phyloP scores from a whole-genome alignment of 2,113 vertebrate species.

The Zeus faber region DNA sequence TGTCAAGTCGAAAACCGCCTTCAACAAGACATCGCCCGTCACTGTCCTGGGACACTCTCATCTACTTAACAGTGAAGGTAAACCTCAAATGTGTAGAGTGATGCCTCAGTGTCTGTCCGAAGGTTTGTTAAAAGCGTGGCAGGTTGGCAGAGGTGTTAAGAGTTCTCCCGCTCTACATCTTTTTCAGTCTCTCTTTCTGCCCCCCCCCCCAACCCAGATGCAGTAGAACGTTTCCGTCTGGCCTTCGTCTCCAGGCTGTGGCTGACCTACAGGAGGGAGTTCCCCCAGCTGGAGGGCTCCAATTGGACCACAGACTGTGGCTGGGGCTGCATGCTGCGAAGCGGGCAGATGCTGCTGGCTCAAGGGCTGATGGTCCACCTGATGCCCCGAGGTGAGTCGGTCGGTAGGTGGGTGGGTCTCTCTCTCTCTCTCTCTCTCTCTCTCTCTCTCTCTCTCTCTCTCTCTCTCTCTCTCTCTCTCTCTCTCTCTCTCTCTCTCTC shows the following conservation, averaged over 20 bases:
- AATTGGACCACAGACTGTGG: slow-evolving; percentile 87
- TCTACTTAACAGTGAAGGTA: slow-evolving; percentile 82
- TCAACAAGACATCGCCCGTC: slow-evolving; percentile 83
- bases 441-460: neutral
- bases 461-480: neutral
- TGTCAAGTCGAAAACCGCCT: slow-evolving; percentile 85
- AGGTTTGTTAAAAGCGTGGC: too few species aligned
- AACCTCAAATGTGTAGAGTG: too few species aligned
- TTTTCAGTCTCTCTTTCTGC: neutral
- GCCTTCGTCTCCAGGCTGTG: slow-evolving; percentile 85
- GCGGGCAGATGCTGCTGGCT: slow-evolving; percentile 90
- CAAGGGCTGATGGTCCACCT: slow-evolving; percentile 85
- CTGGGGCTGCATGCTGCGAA: slow-evolving; percentile 93
- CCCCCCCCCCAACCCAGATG: slow-evolving; percentile 59
- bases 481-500: neutral
- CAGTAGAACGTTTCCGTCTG: slow-evolving; percentile 80
- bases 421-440: neutral
- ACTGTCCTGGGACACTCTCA: slow-evolving; percentile 80
- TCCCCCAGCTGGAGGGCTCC: slow-evolving; percentile 83
- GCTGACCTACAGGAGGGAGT: slow-evolving; percentile 88
- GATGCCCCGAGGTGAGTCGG: slow-evolving; percentile 73
- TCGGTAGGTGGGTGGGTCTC: neutral
- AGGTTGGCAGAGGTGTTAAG: too few species aligned
- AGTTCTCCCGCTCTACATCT: too few species aligned
- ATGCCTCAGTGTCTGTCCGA: too few species aligned